phyloP scores from a whole-genome alignment of 2,797 vertebrate species.

The Corythornis leucogaster region DNA sequence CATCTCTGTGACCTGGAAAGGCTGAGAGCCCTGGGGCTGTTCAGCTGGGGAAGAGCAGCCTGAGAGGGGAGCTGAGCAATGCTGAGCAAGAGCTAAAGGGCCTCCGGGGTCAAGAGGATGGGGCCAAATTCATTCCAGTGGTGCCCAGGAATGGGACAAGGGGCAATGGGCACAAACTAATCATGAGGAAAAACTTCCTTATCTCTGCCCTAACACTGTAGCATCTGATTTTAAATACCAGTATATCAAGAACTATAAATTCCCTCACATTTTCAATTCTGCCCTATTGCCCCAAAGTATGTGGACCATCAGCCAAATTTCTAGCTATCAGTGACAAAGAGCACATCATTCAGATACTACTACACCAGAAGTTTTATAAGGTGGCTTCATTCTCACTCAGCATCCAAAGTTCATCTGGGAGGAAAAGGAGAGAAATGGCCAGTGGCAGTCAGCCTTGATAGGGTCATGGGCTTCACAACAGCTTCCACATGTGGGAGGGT shows the following conservation, averaged over 20 bases:
- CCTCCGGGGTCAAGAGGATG: neutral
- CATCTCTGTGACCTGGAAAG: neutral
- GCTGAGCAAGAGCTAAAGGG: neutral
- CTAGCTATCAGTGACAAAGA: neutral
- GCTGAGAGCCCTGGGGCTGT: neutral
- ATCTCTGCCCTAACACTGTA: neutral
- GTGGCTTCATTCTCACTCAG: neutral
- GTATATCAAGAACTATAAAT: neutral
- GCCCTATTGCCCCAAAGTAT: neutral
- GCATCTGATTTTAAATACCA: neutral
- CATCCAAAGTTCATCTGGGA: neutral
- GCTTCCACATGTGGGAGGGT: conserved; percentile 53
- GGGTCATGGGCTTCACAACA: conserved; percentile 50
- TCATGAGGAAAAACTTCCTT: neutral
- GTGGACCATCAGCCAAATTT: neutral
- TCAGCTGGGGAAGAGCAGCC: neutral
- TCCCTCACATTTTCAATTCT: neutral
- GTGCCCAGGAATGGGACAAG: neutral
- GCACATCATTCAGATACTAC: neutral
- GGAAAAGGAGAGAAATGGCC: conserved; percentile 33
- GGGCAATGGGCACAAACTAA: neutral
- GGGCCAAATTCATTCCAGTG: neutral
- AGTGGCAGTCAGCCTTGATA: neutral
- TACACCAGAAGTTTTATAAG: neutral
- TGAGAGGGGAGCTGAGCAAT: neutral